Percentiles rank a stretch among this genome's conserved stretches.
phyloP scores from a whole-genome alignment of 2,797 vertebrate species.

The Triplophysa yarkandensis region DNA sequence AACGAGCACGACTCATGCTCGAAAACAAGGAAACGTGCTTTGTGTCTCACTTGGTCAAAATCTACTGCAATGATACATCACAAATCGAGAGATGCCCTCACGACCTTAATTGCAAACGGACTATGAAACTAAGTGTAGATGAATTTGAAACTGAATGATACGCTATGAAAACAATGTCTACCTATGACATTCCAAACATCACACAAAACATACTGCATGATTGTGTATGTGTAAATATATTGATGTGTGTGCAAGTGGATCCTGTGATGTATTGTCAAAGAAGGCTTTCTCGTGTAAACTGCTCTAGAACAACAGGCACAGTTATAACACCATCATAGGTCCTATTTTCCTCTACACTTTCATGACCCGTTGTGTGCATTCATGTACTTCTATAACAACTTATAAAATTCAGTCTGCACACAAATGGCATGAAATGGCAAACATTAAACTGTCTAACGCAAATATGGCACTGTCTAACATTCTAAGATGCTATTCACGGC shows the following conservation, averaged over 20 bases:
- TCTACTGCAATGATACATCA: conserved; percentile 46
- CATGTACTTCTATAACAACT: conserved; percentile 27
- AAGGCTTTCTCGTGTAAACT: conserved; percentile 74
- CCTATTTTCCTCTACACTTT: conserved; percentile 10
- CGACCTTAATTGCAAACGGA: conserved; percentile 31
- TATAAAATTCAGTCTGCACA: conserved; percentile 51
- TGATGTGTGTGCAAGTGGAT: conserved; percentile 41
- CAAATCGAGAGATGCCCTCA: conserved; percentile 6
- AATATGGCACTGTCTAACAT: conserved; percentile 83
- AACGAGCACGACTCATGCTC: conserved; percentile 47
- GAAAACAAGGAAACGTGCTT: conserved; percentile 43
- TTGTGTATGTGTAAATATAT: conserved; percentile 25
- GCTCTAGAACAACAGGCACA: conserved; percentile 71
- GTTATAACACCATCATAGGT: conserved; percentile 46
- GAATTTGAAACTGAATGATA: conserved; percentile 27
- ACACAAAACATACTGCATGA: conserved; percentile 42
- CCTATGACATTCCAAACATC: conserved; percentile 46
- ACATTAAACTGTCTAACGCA: conserved; percentile 45
- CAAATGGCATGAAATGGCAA: conserved; percentile 49
- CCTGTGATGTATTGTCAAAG: conserved; percentile 54
- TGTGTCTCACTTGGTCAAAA: conserved; percentile 41
- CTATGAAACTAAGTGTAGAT: conserved; percentile 13
- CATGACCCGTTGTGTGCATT: conserved; percentile 31
- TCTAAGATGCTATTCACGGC: conserved; percentile 99
- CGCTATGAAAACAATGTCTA: conserved; percentile 45